phyloP scores from a whole-genome alignment of 2,113 vertebrate genomes.

The Dasypus novemcinctus region DNA sequence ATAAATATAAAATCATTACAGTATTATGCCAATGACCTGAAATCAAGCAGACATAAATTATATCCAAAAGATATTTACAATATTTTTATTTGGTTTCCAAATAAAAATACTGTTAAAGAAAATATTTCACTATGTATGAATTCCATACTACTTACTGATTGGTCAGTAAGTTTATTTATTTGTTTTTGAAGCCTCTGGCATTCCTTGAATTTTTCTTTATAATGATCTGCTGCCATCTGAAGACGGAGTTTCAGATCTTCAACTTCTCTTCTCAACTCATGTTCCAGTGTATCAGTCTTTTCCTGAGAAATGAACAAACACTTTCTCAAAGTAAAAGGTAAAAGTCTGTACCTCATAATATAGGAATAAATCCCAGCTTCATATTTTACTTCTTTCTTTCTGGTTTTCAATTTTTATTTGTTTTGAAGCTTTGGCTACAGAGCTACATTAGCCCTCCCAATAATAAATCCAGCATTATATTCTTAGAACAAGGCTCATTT shows the following conservation, averaged over 20 bases:
- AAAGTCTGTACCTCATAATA: background rate
- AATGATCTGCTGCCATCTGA: constrained; percentile 99
- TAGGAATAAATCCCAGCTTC: constrained; percentile 27
- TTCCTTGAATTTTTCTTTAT: constrained; percentile 99
- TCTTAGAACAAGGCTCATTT: constrained; percentile 19
- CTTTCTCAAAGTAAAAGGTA: constrained; percentile 27
- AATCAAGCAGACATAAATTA: constrained; percentile 34
- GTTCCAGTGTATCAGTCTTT: constrained; percentile 85
- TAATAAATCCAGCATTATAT: constrained; percentile 50
- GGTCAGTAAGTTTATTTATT: constrained; percentile 91
- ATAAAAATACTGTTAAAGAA: constrained; percentile 4
- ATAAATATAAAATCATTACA: background rate
- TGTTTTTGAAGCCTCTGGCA: constrained; percentile 97
- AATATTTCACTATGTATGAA: background rate
- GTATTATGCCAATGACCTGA: background rate
- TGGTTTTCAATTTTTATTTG: constrained; percentile 39
- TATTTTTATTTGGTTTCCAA: constrained; percentile 11
- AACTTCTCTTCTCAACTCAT: constrained; percentile 95
- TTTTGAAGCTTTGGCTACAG: constrained; percentile 28
- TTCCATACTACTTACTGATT: constrained; percentile 87
- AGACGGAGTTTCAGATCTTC: constrained; percentile 97
- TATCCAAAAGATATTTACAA: constrained; percentile 18
- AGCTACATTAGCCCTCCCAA: constrained; percentile 9
- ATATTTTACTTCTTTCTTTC: constrained; percentile 5
- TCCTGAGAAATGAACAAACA: constrained; percentile 74